Conservation (phyloP, 1,140 invertebrate genomes). For the Drosophila sp. region DNA sequence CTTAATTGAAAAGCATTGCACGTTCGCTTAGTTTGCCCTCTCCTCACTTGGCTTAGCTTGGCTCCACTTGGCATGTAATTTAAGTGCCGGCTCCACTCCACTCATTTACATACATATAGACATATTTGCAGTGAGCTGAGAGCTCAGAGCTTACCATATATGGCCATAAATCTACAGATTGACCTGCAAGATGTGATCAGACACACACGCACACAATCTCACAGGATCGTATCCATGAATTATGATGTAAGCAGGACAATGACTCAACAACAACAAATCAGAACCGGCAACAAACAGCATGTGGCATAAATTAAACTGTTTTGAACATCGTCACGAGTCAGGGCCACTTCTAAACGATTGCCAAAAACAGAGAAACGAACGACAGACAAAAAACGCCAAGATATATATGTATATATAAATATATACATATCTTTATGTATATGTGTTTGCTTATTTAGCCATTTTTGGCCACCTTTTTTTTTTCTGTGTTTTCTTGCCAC, state of each 20-base stretch:
- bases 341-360: conserved; percentile 64
- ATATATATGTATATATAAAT: conserved; percentile 22
- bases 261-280: conserved; percentile 42
- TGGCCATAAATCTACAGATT: conserved; percentile 36
- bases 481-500: conserved; percentile 13
- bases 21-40: conserved; percentile 37
- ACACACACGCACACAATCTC: neutral
- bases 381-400: conserved; percentile 10
- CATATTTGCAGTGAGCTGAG: conserved; percentile 46
- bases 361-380: conserved; percentile 55
- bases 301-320: conserved; percentile 15
- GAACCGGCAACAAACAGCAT: conserved; percentile 4
- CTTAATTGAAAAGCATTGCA: conserved; percentile 61
- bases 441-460: conserved; percentile 36
- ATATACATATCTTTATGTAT: neutral
- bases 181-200: neutral
- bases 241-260: conserved; percentile 58
- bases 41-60: conserved; percentile 31
- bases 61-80: conserved; percentile 19
- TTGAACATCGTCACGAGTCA: conserved; percentile 43
- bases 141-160: conserved; percentile 46
- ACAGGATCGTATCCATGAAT: conserved; percentile 12
- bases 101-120: conserved; percentile 41
- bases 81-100: conserved; percentile 18
- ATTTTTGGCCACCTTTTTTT: conserved; percentile 60